Percentiles rank a stretch among this genome's conserved stretches.
phyloP scores from a whole-genome alignment of 2,113 vertebrate genomes.

The Leptodactylus fuscus region DNA sequence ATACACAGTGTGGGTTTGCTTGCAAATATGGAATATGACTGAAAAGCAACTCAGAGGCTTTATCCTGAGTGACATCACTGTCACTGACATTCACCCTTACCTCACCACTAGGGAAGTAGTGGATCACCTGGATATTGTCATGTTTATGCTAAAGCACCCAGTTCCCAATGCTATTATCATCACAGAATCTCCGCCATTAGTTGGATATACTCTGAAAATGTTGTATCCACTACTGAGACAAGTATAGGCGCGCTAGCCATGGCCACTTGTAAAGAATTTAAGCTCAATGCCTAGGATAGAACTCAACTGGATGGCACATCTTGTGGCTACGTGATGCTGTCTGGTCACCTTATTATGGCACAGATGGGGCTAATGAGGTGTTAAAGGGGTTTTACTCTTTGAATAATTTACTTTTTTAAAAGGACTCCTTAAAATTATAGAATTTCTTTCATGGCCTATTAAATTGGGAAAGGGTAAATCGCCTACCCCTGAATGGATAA shows the following conservation, averaged over 20 bases:
- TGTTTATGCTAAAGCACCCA: neutral
- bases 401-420: neutral
- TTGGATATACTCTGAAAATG: neutral
- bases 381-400: neutral
- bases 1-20: neutral
- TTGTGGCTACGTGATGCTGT: neutral
- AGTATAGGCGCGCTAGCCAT: neutral
- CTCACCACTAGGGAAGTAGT: neutral
- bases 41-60: neutral
- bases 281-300: neutral
- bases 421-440: too few species aligned
- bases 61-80: neutral
- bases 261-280: neutral
- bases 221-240: neutral
- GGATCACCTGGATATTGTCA: neutral
- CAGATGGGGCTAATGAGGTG: too few species aligned
- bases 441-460: too few species aligned
- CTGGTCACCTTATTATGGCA: neutral
- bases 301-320: neutral
- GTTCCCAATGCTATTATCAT: neutral
- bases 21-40: neutral
- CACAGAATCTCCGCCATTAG: neutral
- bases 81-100: neutral
- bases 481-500: too few species aligned
- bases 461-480: too few species aligned